These are phyloP conservation scores for Drosophila orosa DNA, from an alignment of 1,140 invertebrate species.

Conservation along the genomic window DNA sequence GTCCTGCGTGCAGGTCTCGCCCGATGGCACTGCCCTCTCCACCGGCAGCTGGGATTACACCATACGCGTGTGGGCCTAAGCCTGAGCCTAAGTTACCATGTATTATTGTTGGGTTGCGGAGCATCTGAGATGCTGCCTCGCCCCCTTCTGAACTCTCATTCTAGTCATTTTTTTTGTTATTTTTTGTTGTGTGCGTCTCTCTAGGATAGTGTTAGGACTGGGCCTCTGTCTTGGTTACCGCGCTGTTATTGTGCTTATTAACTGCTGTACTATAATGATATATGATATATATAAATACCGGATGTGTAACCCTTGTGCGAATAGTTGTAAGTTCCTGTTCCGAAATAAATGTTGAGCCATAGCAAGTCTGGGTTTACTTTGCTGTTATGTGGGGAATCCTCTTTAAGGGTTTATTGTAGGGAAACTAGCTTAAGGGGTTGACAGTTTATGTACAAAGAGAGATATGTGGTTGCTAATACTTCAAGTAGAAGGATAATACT, in stretches of 20 bases:
- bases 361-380: slow-evolving; percentile 8
- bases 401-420: neutral
- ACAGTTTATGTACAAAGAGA: neutral
- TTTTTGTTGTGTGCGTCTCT: slow-evolving; percentile 23
- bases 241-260: slow-evolving; percentile 32
- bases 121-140: slow-evolving; percentile 15
- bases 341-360: slow-evolving; percentile 76
- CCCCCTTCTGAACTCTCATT: slow-evolving; percentile 4
- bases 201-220: slow-evolving; percentile 20
- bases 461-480: slow-evolving; percentile 3
- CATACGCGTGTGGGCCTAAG: slow-evolving; percentile 89
- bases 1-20: slow-evolving; percentile 96
- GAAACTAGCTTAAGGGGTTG: neutral
- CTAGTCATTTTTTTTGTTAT: slow-evolving; percentile 22
- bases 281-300: slow-evolving; percentile 22
- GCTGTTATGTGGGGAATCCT: neutral
- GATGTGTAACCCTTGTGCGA: slow-evolving; percentile 59
- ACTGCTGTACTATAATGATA: slow-evolving; percentile 43
- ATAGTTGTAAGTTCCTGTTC: slow-evolving; percentile 78
- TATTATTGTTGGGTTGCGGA: slow-evolving; percentile 26
- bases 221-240: slow-evolving; percentile 14
- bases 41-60: slow-evolving; percentile 99
- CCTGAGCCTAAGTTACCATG: too few relatives aligned
- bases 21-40: slow-evolving; percentile 98
- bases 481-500: neutral